Conservation (phyloP, 2,888 invertebrate species). For the Clostera curtula region DNA sequence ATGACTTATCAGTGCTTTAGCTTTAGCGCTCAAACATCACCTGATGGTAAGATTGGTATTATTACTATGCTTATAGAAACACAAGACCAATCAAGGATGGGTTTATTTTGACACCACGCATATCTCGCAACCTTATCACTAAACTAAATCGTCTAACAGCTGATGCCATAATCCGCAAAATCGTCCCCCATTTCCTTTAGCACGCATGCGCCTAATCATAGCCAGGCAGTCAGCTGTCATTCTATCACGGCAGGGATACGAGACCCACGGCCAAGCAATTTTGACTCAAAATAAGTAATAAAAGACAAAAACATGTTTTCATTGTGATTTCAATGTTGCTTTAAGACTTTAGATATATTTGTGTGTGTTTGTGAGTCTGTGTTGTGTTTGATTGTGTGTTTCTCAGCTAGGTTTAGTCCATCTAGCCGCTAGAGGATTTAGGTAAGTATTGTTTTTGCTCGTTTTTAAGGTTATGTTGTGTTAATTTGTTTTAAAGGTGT, state of each 20-base stretch:
- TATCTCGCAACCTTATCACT: no score
- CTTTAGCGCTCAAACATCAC: no score
- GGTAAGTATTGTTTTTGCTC: background rate
- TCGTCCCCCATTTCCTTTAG: conserved; percentile 18
- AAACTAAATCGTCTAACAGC: conserved; percentile 18
- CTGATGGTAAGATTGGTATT: no score
- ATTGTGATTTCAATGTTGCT: no score
- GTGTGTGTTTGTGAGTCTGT: background rate
- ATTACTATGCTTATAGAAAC: no score
- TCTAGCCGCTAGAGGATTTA: background rate
- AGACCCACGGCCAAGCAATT: conserved; percentile 16
- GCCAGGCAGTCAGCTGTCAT: conserved; percentile 52
- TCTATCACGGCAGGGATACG: conserved; percentile 12
- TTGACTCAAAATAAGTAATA: conserved; percentile 6
- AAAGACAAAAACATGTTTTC: background rate
- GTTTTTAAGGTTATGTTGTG: background rate
- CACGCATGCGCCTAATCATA: conserved; percentile 40
- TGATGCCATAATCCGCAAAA: conserved; percentile 19
- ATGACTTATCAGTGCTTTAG: no score
- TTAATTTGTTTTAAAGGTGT: no score
- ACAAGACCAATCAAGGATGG: no score
- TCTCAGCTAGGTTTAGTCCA: background rate
- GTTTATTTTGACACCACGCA: no score
- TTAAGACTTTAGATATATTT: background rate
- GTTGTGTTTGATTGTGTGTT: background rate